phyloP scores from a whole-genome alignment of 2,797 vertebrate genomes.

The Rhodeus uyekii region DNA sequence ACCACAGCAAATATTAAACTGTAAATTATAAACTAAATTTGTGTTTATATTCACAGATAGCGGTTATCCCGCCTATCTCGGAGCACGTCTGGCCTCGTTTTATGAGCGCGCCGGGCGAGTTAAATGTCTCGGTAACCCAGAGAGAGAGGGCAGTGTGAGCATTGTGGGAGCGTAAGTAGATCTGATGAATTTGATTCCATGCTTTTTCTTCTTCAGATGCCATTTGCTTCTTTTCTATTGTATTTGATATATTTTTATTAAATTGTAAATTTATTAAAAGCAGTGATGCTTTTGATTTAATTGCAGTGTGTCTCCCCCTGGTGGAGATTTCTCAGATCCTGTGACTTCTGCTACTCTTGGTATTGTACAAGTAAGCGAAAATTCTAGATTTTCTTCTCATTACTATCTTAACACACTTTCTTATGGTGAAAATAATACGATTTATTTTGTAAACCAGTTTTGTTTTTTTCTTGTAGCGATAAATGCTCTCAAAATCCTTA shows the following conservation, averaged over 20 bases:
- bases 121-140: slow-evolving; percentile 95
- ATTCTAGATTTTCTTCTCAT: not conserved
- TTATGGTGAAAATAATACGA: not conserved
- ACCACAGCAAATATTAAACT: not conserved
- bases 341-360: slow-evolving; percentile 97
- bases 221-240: not conserved
- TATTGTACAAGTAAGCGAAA: slow-evolving; percentile 89
- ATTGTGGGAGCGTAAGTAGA: slow-evolving; percentile 95
- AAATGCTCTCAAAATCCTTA: not conserved
- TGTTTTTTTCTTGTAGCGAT: not conserved
- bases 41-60: slow-evolving; percentile 75
- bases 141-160: slow-evolving; percentile 96
- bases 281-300: slow-evolving; percentile 39
- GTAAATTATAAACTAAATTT: not conserved
- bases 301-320: slow-evolving; percentile 94
- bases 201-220: not conserved
- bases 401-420: not conserved
- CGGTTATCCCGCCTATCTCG: slow-evolving; percentile 90
- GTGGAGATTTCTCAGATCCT: slow-evolving; percentile 98
- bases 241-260: not conserved
- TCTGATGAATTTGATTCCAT: slow-evolving; percentile 15
- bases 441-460: too few relatives aligned
- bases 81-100: slow-evolving; percentile 94
- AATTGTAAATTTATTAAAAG: too few relatives aligned
- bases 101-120: slow-evolving; percentile 95